Percentiles rank a stretch among this genome's conserved stretches.
phyloP scores from a whole-genome alignment of 2,113 vertebrate species.

The Heterotilapia buettikoferi region DNA sequence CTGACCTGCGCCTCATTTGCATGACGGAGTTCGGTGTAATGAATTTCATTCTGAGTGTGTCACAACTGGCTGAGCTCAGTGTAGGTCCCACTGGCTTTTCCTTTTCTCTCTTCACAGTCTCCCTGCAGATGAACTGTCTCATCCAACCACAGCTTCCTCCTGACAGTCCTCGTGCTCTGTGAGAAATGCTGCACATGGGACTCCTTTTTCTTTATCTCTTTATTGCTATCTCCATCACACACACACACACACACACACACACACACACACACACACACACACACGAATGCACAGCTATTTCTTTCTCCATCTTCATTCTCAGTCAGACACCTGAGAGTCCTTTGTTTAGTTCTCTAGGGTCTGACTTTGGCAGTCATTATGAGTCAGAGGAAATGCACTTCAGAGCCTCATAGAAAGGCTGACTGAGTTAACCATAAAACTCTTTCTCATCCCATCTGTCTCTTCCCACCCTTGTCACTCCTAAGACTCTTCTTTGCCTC shows the following conservation, averaged over 20 bases:
- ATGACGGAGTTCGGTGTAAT: not conserved
- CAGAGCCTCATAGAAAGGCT: not conserved
- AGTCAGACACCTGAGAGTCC: not conserved
- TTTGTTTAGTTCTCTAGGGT: not conserved
- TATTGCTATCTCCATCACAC: not conserved
- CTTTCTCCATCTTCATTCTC: not conserved
- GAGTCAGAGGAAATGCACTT: constrained; percentile 22
- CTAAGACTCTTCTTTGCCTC: not conserved
- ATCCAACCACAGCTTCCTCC: not conserved
- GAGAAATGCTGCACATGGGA: not conserved
- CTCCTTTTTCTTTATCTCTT: not conserved
- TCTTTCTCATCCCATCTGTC: not conserved
- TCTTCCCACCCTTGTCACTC: not conserved
- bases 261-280: not conserved
- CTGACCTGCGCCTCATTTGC: constrained; percentile 29
- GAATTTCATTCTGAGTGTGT: constrained; percentile 16
- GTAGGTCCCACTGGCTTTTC: not conserved
- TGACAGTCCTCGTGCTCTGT: not conserved
- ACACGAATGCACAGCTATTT: not conserved
- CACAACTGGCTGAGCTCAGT: constrained; percentile 16
- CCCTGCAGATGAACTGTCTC: not conserved
- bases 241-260: not conserved
- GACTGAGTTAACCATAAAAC: not conserved
- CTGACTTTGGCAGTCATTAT: not conserved
- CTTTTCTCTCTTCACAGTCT: not conserved